phyloP scores from a whole-genome alignment of 2,113 vertebrate species.

The Larimichthys polyactis region DNA sequence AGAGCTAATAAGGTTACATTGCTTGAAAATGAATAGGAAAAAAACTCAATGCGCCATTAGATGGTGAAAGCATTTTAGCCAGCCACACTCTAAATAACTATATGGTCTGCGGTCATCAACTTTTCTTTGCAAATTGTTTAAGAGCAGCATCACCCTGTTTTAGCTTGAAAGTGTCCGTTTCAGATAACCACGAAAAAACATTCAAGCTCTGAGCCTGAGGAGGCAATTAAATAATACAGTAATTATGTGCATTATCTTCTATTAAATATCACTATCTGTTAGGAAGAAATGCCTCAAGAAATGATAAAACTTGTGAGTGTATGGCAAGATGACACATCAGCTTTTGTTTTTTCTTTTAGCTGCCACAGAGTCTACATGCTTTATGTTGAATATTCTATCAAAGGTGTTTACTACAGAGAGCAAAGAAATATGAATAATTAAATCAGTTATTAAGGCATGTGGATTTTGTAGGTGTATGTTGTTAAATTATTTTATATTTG shows the following conservation, averaged over 20 bases:
- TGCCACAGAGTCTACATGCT: not conserved
- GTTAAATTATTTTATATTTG: not conserved
- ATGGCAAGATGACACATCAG: not conserved
- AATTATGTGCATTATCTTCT: not conserved
- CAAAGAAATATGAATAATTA: not conserved
- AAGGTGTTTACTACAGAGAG: not conserved
- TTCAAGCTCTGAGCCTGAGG: not conserved
- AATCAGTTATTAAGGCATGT: not conserved
- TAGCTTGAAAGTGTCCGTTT: not conserved
- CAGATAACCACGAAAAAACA: not conserved
- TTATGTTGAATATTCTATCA: not conserved
- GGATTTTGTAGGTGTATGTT: not conserved
- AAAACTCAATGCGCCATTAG: not conserved
- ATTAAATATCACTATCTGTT: conserved; percentile 1
- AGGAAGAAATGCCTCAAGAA: not conserved
- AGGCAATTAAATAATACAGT: not conserved
- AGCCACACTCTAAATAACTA: not conserved
- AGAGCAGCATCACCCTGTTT: not conserved
- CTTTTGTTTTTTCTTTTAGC: not conserved
- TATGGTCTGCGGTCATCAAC: not conserved
- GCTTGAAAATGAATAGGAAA: not conserved
- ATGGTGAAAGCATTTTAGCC: not conserved
- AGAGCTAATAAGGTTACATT: not conserved
- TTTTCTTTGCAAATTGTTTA: not conserved
- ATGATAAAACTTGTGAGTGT: not conserved